Evolutionary conservation across 2,113 vertebrate genomes (phyloP).

Genomic region (Gnathonemus longibarbis): DNA sequence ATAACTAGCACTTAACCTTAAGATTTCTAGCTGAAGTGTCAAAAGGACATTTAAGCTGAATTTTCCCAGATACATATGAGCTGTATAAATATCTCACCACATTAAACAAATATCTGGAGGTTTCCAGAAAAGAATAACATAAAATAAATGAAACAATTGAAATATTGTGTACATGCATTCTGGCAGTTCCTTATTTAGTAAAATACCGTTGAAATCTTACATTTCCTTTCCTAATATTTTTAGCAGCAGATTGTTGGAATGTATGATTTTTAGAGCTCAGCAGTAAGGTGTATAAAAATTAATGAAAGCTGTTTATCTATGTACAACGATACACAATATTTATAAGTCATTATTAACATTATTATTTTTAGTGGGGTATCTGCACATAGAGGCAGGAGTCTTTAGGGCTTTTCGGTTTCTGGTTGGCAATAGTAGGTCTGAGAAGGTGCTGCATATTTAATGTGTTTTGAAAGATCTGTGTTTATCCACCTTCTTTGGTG

Average conservation of each 20-base stretch:
- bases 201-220: conserved; percentile 21
- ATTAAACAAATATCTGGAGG: conserved; percentile 33
- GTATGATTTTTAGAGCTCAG: neutral
- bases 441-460: neutral
- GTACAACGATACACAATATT: neutral
- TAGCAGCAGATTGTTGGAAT: neutral
- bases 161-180: conserved; percentile 38
- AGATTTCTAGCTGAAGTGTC: neutral
- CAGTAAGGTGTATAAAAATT: neutral
- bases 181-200: conserved; percentile 9
- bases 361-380: neutral
- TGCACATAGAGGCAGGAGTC: neutral
- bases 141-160: neutral
- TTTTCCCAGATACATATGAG: neutral
- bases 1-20: neutral
- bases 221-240: conserved; percentile 12
- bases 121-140: no score
- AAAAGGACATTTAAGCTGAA: neutral
- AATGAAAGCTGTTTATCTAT: neutral
- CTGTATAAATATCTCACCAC: neutral
- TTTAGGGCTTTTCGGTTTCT: neutral
- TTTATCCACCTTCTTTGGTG: neutral
- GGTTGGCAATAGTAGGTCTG: neutral
- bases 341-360: neutral
- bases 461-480: neutral